Base-by-base conservation (phyloP, 1,140 invertebrate species). In the Nasonia vitripennis region DNA sequence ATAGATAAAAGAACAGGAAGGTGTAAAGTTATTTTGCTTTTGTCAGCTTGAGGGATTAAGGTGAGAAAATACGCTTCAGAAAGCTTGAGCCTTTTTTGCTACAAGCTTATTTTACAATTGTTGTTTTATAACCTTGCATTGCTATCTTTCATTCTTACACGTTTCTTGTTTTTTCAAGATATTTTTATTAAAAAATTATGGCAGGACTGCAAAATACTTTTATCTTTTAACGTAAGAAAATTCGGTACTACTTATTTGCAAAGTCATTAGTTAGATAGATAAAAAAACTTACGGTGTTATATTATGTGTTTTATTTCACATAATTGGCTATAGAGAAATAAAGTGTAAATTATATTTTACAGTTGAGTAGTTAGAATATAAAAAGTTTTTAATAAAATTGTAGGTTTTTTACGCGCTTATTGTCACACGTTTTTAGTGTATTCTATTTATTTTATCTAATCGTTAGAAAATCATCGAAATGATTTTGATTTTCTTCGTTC, bases 381-480 rank as follows among this genome's bases (percentile, higher is more conserved):
- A 79, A 45, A 80, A 86, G 81, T 68, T 84, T 85, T 86, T 81
- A 84, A 88, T 87, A 74, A 86, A 87, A 87, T 78, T 88, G 71
- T 83, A 87, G 84, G 80, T 85, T 81, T 86, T 84, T 84, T 85
- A 85, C 79, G 84, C 74, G 83, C n/a, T 75, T 75, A 86, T 86
- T 84, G 81, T 83, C 79, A 84, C 37, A 83, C 79, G 85, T 86
- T 85, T 88, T 85, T 87, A 88, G 85, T 87, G 78, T 86, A 87
- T 87, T 86, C 87, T 87, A 88, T 88, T 87, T 87, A 88, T 87
- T 88, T 81, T 87, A 83, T 86, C 78, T 85, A 81, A 86, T 82
- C 81, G 68, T 82, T 78, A 81, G 75, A 81, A 87, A 79, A 84
- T 86, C 83, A 82, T 86, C 48, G 41, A n/a, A 37, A 77, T 27